Conservation (phyloP, 2,113 vertebrate genomes). For the Axis porcinus region DNA sequence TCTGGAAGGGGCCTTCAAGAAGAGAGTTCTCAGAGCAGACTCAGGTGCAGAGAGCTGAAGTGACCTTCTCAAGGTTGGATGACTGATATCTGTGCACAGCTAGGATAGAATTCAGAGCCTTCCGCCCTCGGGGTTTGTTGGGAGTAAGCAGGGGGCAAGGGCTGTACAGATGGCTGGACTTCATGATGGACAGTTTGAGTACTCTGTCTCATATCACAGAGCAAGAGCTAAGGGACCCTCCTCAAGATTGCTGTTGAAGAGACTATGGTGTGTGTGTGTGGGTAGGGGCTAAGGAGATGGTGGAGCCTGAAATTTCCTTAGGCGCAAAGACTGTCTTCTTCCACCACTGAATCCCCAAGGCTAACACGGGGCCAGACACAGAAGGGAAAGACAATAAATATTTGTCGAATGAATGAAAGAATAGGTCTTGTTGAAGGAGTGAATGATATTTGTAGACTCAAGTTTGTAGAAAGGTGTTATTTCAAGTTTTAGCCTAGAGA, state of each 20-base stretch:
- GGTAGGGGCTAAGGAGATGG: neutral
- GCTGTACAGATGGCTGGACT: neutral
- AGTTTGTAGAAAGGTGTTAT: neutral
- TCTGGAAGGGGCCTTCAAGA: neutral
- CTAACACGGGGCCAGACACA: neutral
- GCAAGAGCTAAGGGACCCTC: neutral
- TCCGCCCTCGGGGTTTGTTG: neutral
- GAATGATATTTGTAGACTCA: slow-evolving; percentile 5
- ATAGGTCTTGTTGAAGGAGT: neutral
- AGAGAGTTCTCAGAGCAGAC: neutral
- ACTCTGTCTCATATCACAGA: neutral
- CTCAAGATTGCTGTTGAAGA: neutral
- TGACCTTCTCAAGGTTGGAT: slow-evolving; percentile 19
- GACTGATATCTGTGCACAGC: neutral
- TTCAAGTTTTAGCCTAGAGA: slow-evolving; percentile 1
- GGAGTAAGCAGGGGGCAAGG: neutral
- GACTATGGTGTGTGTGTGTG: neutral
- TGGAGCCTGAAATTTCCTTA: neutral
- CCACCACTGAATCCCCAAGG: neutral
- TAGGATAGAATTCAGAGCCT: neutral
- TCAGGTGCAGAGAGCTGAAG: neutral
- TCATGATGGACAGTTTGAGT: neutral
- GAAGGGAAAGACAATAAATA: neutral
- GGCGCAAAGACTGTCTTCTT: neutral
- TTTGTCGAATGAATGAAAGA: neutral